A percentile compares a stretch with the other conserved stretches of the same genome.
Evolutionary conservation across 2,888 invertebrate species (phyloP).

Genomic region (Meghimatium bilineatum): DNA sequence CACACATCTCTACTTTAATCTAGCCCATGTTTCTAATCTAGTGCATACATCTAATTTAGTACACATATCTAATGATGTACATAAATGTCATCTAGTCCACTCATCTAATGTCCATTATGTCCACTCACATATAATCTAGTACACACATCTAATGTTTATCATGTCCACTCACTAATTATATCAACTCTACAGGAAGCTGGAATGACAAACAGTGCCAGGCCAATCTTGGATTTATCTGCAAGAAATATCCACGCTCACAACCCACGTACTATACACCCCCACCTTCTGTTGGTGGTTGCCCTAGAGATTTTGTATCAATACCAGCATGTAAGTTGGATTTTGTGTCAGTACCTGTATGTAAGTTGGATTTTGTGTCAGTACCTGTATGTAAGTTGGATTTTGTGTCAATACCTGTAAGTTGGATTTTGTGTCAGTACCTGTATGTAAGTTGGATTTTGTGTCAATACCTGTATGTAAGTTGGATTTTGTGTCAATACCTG

Average conservation of each 20-base stretch:
- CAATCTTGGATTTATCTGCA: slow-evolving; percentile 58
- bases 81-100: not conserved
- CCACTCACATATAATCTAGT: not conserved
- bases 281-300: slow-evolving; percentile 38
- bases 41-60: not conserved
- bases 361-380: not conserved
- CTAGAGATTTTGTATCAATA: slow-evolving; percentile 40
- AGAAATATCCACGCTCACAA: slow-evolving; percentile 50
- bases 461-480: no score
- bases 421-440: no score
- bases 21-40: not conserved
- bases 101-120: no score
- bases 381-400: not conserved
- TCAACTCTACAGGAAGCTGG: slow-evolving; percentile 60
- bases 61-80: not conserved
- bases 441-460: not conserved
- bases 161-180: not conserved
- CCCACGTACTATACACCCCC: slow-evolving; percentile 8
- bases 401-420: no score
- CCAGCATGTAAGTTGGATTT: slow-evolving; percentile 47
- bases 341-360: not conserved
- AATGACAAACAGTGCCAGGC: slow-evolving; percentile 56
- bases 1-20: not conserved
- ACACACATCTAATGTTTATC: no score
- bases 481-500: no score